phyloP scores from a whole-genome alignment of 2,113 vertebrate genomes.

The Siniperca knerii region DNA sequence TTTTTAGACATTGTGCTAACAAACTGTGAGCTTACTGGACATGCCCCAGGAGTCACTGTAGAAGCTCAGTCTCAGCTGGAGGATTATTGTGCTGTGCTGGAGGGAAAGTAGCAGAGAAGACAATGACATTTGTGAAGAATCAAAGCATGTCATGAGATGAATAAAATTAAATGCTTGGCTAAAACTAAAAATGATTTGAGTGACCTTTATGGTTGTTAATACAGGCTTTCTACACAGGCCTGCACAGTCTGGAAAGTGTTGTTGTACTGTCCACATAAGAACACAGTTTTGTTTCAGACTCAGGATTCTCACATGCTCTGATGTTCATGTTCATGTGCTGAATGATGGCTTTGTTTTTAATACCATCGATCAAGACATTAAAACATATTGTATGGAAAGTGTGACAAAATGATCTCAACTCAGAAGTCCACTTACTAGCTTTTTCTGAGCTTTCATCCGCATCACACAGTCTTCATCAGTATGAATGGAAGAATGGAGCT shows the following conservation, averaged over 20 bases:
- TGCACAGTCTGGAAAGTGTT: neutral
- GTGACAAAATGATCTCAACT: neutral
- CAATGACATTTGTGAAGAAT: constrained; percentile 21
- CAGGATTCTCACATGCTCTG: neutral
- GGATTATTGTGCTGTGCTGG: constrained; percentile 30
- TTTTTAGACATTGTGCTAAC: constrained; percentile 46
- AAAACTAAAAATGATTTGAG: neutral
- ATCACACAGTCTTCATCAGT: neutral
- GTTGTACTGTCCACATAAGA: neutral
- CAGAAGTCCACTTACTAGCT: neutral
- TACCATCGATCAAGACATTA: no score
- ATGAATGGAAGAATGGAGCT: neutral
- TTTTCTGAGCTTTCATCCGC: neutral
- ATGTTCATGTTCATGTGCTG: neutral
- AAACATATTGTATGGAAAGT: neutral
- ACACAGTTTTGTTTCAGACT: neutral
- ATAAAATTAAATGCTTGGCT: constrained; percentile 70
- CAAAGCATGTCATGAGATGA: constrained; percentile 40
- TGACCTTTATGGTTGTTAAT: neutral
- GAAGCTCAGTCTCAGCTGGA: neutral
- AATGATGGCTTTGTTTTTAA: neutral
- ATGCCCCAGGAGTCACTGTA: neutral
- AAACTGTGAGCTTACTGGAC: constrained; percentile 1
- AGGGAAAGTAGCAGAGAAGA: neutral
- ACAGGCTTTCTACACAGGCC: constrained; percentile 6